Conservation (phyloP, 2,113 vertebrate species). For the Ceuthmochares aereus region DNA sequence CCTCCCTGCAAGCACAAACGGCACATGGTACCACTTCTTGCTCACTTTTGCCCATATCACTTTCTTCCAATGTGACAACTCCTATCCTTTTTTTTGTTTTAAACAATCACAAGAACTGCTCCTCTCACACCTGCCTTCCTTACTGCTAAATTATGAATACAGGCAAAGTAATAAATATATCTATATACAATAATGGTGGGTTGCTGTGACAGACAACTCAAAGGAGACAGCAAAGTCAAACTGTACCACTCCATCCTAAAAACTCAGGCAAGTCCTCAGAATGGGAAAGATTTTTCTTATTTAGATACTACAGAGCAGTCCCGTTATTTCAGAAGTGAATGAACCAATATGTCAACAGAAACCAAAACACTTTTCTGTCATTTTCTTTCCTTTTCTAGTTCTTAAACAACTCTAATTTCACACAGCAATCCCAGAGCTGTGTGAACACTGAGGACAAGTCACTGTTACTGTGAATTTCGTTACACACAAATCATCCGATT, state of each 20-base stretch:
- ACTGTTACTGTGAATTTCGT: no score
- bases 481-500: no score
- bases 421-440: not conserved
- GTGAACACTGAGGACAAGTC: not conserved
- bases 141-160: not conserved
- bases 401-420: not conserved
- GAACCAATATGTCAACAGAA: not conserved
- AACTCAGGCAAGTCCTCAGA: not conserved
- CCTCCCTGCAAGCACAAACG: not conserved
- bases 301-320: not conserved
- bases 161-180: not conserved
- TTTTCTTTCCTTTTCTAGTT: not conserved
- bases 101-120: not conserved
- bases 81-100: not conserved
- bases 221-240: not conserved
- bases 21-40: not conserved
- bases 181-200: no score
- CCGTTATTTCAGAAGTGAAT: not conserved
- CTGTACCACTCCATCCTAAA: not conserved
- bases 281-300: not conserved
- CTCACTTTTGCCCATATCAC: not conserved
- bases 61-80: not conserved
- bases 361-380: not conserved
- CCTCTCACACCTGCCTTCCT: not conserved
- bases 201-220: not conserved